Evolutionary conservation across 2,113 vertebrate genomes (phyloP).

Genomic region (Oncorhynchus gorbuscha): DNA sequence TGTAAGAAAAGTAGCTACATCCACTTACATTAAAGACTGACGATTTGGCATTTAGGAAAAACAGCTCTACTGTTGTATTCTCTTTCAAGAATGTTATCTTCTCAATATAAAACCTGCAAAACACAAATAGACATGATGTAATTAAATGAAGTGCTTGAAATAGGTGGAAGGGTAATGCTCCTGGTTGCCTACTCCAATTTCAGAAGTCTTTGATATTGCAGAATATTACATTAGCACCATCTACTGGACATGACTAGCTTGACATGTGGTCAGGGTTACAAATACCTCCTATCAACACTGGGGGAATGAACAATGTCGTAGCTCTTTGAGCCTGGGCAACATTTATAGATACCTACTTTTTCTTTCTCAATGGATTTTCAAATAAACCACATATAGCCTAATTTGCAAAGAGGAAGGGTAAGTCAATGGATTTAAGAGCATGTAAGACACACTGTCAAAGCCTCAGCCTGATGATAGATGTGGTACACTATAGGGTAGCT

Average conservation of each 20-base stretch:
- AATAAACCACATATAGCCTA: neutral
- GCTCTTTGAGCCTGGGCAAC: no score
- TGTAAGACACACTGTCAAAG: no score
- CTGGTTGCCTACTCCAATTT: no score
- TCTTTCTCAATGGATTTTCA: slow-evolving; percentile 13
- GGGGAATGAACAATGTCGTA: no score
- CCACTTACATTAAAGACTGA: slow-evolving; percentile 89
- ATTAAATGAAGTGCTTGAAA: neutral
- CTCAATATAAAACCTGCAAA: slow-evolving; percentile 94
- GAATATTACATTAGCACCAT: slow-evolving; percentile 51
- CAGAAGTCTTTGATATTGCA: neutral
- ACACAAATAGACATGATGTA: slow-evolving; percentile 17
- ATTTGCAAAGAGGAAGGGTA: neutral
- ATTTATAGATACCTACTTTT: neutral
- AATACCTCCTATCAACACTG: neutral
- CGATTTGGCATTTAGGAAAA: slow-evolving; percentile 95
- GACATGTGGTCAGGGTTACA: neutral
- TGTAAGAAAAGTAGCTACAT: no score
- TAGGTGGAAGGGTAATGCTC: no score
- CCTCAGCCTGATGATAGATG: no score
- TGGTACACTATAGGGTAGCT: no score
- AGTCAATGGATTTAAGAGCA: no score
- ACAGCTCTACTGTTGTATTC: slow-evolving; percentile 91
- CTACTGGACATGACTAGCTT: slow-evolving; percentile 60
- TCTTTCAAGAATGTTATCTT: slow-evolving; percentile 93